Conservation (phyloP, 2,888 invertebrate genomes). For the Autographa gamma region DNA sequence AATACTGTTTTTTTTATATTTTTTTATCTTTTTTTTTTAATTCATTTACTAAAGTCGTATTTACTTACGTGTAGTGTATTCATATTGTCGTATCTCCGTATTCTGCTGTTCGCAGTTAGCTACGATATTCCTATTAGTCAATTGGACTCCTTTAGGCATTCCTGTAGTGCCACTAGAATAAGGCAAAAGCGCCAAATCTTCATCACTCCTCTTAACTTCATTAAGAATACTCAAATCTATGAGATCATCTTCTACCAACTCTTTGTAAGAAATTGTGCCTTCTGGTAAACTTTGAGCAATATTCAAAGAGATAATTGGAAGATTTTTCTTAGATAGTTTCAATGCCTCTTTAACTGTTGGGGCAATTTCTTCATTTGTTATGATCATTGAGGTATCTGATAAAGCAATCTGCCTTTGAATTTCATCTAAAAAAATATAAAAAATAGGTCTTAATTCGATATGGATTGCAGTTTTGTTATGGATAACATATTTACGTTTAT, state of each 20-base stretch:
- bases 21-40: too few relatives aligned
- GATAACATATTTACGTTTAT: too few relatives aligned
- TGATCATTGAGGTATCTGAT: slow-evolving; percentile 89
- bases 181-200: slow-evolving; percentile 91
- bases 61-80: slow-evolving; percentile 71
- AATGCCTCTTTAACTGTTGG: slow-evolving; percentile 82
- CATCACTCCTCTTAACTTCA: slow-evolving; percentile 72
- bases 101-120: slow-evolving; percentile 82
- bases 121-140: slow-evolving; percentile 89
- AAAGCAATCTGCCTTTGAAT: slow-evolving; percentile 89
- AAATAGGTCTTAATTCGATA: background rate
- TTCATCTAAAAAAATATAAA: slow-evolving; percentile 90
- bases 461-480: too few relatives aligned
- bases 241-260: slow-evolving; percentile 83
- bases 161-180: slow-evolving; percentile 97
- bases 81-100: slow-evolving; percentile 66
- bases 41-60: too few relatives aligned
- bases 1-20: too few relatives aligned
- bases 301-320: slow-evolving; percentile 86
- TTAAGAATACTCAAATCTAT: slow-evolving; percentile 85
- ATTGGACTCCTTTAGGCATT: slow-evolving; percentile 92
- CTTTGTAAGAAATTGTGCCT: slow-evolving; percentile 89
- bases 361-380: slow-evolving; percentile 89
- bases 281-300: slow-evolving; percentile 73
- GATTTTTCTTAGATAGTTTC: slow-evolving; percentile 74